phyloP scores from a whole-genome alignment of 2,797 vertebrate genomes.

The Poeciliopsis infans region DNA sequence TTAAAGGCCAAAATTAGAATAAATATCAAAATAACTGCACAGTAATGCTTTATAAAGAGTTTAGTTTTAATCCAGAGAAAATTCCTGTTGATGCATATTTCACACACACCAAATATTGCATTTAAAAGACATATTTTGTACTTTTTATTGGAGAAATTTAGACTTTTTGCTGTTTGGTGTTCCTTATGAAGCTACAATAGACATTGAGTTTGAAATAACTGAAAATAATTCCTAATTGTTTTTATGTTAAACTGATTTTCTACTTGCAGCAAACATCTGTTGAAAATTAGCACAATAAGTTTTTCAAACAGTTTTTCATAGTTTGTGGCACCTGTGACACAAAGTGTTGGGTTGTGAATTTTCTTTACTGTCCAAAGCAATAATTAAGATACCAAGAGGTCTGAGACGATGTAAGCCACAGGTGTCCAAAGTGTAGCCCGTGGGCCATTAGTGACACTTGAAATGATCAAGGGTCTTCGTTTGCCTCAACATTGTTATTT shows the following conservation, averaged over 20 bases:
- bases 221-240: not conserved
- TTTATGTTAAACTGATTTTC: not conserved
- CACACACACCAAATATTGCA: not conserved
- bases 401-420: not conserved
- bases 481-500: not conserved
- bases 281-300: not conserved
- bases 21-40: not conserved
- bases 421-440: too few species aligned
- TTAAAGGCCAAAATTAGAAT: not conserved
- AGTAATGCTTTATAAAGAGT: not conserved
- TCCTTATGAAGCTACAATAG: not conserved
- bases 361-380: not conserved
- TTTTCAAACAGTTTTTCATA: not conserved
- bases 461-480: not conserved
- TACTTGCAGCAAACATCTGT: not conserved
- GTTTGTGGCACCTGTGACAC: not conserved
- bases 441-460: too few species aligned
- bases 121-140: not conserved
- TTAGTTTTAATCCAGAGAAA: too few species aligned
- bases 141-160: not conserved
- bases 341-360: not conserved
- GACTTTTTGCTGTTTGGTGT: not conserved
- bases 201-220: not conserved
- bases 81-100: not conserved
- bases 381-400: not conserved